phyloP scores from a whole-genome alignment of 2,888 invertebrate genomes.

The Cataglyphis livida region DNA sequence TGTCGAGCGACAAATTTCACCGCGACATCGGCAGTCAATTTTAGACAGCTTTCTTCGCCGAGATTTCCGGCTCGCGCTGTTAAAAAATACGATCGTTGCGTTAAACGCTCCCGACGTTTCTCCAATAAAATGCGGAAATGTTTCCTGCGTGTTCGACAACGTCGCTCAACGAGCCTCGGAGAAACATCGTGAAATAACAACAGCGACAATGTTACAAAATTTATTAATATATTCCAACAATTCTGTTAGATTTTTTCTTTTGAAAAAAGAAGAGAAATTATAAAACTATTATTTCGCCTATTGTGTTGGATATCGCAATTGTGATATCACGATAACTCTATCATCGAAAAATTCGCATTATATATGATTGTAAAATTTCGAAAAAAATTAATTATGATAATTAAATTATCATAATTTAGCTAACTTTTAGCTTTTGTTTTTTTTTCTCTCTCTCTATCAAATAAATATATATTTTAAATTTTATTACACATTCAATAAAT shows the following conservation, averaged over 20 bases:
- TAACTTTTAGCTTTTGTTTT: background rate
- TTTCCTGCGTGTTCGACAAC: constrained; percentile 46
- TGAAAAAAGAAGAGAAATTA: constrained; percentile 34
- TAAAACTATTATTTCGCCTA: constrained; percentile 26
- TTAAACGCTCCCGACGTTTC: constrained; percentile 53
- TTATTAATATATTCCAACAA: constrained; percentile 53
- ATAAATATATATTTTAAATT: constrained; percentile 11
- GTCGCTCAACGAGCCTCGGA: constrained; percentile 31
- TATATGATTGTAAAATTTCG: background rate
- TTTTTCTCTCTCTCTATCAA: background rate
- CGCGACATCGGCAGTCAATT: constrained; percentile 23
- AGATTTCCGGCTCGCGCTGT: constrained; percentile 33
- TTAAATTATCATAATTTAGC: background rate
- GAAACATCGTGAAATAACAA: constrained; percentile 43
- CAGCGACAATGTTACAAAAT: constrained; percentile 34
- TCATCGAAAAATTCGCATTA: background rate
- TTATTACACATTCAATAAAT: background rate
- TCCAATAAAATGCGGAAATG: constrained; percentile 56
- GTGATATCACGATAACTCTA: background rate
- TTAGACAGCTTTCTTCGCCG: constrained; percentile 13
- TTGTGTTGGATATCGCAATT: background rate
- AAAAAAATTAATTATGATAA: background rate
- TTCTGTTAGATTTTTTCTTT: constrained; percentile 32
- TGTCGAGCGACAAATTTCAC: background rate
- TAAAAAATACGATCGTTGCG: constrained; percentile 49